Conservation (phyloP, 2,113 vertebrate species). For the Saccopteryx leptura region DNA sequence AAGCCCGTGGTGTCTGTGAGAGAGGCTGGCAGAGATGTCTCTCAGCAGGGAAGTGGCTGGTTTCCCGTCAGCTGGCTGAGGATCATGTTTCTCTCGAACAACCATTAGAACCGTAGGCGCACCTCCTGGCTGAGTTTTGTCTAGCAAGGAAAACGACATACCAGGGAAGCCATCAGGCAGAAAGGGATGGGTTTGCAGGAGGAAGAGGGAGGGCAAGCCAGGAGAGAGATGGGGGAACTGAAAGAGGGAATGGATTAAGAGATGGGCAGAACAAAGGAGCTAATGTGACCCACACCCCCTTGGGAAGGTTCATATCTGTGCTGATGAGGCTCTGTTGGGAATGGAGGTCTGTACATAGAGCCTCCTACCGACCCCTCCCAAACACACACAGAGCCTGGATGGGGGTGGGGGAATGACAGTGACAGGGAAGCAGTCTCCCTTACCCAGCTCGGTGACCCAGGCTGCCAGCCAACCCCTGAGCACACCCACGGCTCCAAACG, state of each 20-base stretch:
- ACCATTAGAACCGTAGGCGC: background rate
- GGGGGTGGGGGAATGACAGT: background rate
- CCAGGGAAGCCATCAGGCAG: constrained; percentile 41
- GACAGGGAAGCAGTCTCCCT: background rate
- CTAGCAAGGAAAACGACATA: constrained; percentile 12
- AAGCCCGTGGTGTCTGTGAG: background rate
- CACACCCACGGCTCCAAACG: background rate
- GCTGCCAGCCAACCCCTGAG: background rate
- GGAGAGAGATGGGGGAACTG: constrained; percentile 28
- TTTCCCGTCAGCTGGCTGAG: background rate
- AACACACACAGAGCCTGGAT: background rate
- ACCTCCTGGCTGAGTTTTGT: constrained; percentile 31
- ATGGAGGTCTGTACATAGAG: constrained; percentile 39
- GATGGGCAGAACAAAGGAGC: constrained; percentile 13
- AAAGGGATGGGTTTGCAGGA: constrained; percentile 49
- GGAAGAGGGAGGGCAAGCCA: constrained; percentile 35
- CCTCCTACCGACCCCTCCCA: background rate
- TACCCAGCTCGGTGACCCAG: background rate
- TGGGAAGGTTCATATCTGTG: background rate
- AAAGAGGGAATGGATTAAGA: constrained; percentile 47
- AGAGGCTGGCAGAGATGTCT: background rate
- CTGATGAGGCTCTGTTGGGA: constrained; percentile 55
- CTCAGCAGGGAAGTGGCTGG: background rate
- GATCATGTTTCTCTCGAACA: background rate
- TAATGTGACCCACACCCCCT: constrained; percentile 44